Base-by-base conservation (phyloP, 1,140 invertebrate species). In the Hesperophylax magnus region DNA sequence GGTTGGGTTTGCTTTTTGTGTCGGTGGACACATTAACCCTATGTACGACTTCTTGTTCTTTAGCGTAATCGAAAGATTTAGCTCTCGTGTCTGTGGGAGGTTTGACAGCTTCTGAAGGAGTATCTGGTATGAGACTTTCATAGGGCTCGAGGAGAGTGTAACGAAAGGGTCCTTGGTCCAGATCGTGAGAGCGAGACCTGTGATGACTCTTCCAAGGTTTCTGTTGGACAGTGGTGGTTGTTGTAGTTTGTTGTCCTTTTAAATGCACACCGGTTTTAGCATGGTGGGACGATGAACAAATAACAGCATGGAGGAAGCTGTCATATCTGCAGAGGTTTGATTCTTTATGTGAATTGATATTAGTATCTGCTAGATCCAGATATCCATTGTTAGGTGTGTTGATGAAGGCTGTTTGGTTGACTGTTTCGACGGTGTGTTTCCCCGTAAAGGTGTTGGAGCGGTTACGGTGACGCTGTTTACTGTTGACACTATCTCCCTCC, bases 251-350 rank as follows among this genome's bases (percentile, higher is more conserved):
- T 65, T 71, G 75, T 53, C 65, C 67, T 71, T 84, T 88, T 77
- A 88, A 86, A 84, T 90, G 90, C 80, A 87, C 87, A 6, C 88
- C 88, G 0, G 88, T 87, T 61, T 89, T 86, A 6, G 88, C 89
- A 77, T 90, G 89, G 17, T 86, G 85, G 14, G 88, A 87, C 17
- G 88, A 89, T 20, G 87, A 89, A 81, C 91, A 92, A 81, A 92
- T 92, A 20, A 91, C 92, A 18, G 91, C 91, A 85, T 92, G 91
- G 24, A 92, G 85, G 84, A 92, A 92, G n/a, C 91, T 90, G 82
- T 92, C 91, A 84, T 92, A 92, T 84, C 91, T 88, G 82, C 91
- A 92, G 34, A 92, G 85, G 84, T 92, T 91, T n/a, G 91, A 89
- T 84, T 92, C 89, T 0, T 83, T 84, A 24, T 82, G 88, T 86